These are phyloP conservation scores for Axinella damicornis DNA, from an alignment of 37 sponge, comb jelly and placozoan species.

Conservation along the genomic window DNA sequence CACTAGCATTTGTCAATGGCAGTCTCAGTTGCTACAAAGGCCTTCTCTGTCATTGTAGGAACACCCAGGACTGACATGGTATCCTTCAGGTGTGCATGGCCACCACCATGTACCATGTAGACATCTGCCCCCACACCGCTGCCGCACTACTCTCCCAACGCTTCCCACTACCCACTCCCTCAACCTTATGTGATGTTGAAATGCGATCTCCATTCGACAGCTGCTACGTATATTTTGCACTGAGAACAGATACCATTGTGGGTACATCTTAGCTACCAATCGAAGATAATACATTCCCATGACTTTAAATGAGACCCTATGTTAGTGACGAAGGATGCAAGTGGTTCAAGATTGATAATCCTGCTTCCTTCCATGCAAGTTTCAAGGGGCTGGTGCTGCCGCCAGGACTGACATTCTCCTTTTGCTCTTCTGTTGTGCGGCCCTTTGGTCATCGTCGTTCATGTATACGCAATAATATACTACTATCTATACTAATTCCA, in stretches of 20 bases:
- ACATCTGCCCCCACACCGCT: constrained; percentile 42
- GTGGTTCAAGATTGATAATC: too few relatives aligned
- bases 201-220: not conserved
- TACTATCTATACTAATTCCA: too few relatives aligned
- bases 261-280: not conserved
- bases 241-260: not conserved
- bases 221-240: not conserved
- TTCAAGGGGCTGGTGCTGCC: too few relatives aligned
- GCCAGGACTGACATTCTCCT: too few relatives aligned
- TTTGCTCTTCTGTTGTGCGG: too few relatives aligned
- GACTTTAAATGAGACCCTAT: not conserved
- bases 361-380: too few relatives aligned
- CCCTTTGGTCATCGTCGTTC: too few relatives aligned
- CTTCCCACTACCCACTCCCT: not conserved
- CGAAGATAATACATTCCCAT: not conserved
- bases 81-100: not conserved
- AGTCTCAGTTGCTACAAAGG: constrained; percentile 16
- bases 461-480: too few relatives aligned
- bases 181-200: not conserved
- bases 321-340: not conserved
- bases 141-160: constrained; percentile 20
- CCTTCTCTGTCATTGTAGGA: constrained; percentile 2
- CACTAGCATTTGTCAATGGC: not conserved
- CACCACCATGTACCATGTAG: constrained; percentile 52
- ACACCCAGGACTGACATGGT: constrained; percentile 13